These are phyloP conservation scores for Scaptodrosophila latifasciaeformis DNA, from an alignment of 2,888 invertebrate species.

Conservation along the genomic window DNA sequence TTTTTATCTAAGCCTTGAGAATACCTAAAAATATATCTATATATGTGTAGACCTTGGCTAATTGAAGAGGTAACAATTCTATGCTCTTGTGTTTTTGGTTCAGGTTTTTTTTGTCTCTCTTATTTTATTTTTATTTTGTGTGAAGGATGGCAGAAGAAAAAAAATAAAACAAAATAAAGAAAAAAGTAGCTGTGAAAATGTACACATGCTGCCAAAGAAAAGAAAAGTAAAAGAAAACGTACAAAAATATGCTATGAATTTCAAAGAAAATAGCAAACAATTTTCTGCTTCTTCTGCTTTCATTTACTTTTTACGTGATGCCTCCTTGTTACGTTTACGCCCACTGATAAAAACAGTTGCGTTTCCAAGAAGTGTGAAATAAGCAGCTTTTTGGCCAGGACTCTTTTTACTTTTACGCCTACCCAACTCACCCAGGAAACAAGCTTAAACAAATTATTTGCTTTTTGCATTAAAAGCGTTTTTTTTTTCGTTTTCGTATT, in stretches of 20 bases:
- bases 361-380: slow-evolving; percentile 20
- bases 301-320: no score
- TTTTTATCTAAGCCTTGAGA: no score
- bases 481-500: neutral
- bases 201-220: slow-evolving; percentile 11
- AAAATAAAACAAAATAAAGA: neutral
- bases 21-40: no score
- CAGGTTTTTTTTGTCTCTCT: no score
- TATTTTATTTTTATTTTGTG: slow-evolving; percentile 57
- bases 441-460: neutral
- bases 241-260: neutral
- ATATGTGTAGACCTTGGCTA: no score
- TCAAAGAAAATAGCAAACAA: neutral
- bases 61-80: no score
- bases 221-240: no score
- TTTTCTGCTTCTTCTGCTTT: neutral
- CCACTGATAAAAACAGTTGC: neutral
- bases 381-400: slow-evolving; percentile 4
- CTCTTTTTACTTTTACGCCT: slow-evolving; percentile 4
- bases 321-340: no score
- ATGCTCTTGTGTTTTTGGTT: no score
- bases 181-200: slow-evolving; percentile 12
- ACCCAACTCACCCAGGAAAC: no score
- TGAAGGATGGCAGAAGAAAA: neutral
- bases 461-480: neutral